Percentiles rank a stretch among this genome's conserved stretches.
These are phyloP conservation scores for Ceratotherium simum DNA, from an alignment of 2,113 vertebrate genomes.

Conservation along the genomic window DNA sequence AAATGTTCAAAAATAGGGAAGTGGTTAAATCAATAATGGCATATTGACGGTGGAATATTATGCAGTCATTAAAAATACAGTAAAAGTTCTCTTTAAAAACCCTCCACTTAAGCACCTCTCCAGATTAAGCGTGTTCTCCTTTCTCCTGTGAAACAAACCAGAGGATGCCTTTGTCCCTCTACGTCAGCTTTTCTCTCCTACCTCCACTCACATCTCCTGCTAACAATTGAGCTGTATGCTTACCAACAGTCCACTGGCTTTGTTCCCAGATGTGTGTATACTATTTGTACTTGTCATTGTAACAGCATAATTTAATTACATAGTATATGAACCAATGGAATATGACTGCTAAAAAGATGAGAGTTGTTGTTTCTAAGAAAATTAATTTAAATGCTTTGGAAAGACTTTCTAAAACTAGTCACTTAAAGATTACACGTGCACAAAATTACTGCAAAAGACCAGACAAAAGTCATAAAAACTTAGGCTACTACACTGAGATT, in stretches of 20 bases:
- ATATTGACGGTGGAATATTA: not conserved
- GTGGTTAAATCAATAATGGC: not conserved
- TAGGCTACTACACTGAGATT: not conserved
- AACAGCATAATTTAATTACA: slow-evolving; percentile 23
- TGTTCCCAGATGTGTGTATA: not conserved
- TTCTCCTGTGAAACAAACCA: not conserved
- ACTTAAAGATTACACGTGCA: slow-evolving; percentile 20
- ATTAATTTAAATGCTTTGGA: slow-evolving; percentile 39
- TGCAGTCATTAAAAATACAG: slow-evolving; percentile 25
- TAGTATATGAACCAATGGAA: slow-evolving; percentile 23
- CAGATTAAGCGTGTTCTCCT: not conserved
- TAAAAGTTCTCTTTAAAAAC: not conserved
- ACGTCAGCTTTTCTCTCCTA: not conserved
- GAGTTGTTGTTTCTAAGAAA: slow-evolving; percentile 42
- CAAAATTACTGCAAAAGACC: slow-evolving; percentile 41
- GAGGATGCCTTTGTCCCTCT: not conserved
- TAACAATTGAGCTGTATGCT: not conserved
- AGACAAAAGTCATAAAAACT: slow-evolving; percentile 20
- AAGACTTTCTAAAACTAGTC: slow-evolving; percentile 45
- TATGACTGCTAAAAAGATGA: slow-evolving; percentile 37
- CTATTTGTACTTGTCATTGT: not conserved
- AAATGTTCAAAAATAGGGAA: not conserved
- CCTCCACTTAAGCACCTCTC: not conserved
- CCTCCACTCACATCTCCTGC: not conserved
- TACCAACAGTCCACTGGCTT: not conserved